A percentile compares a stretch with the other conserved stretches of the same genome.
These are phyloP conservation scores for Thomomys bottae DNA, from an alignment of 2,113 vertebrate species.

Conservation along the genomic window DNA sequence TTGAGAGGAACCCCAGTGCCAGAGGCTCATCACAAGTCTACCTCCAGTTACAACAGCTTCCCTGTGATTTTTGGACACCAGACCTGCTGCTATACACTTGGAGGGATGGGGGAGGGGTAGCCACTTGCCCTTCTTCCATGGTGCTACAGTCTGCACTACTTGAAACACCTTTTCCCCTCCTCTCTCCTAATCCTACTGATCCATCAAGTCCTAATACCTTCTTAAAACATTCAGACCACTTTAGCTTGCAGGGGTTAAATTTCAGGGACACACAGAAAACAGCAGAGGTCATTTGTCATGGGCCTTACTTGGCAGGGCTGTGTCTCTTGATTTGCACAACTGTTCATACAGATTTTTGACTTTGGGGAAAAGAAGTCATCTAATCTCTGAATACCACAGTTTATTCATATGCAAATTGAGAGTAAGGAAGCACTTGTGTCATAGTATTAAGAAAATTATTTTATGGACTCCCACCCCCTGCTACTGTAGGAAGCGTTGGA, in stretches of 20 bases:
- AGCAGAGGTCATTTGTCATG: not conserved
- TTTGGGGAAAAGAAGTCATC: slow-evolving; percentile 9
- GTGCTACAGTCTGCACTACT: not conserved
- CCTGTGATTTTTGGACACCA: not conserved
- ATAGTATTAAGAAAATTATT: not conserved
- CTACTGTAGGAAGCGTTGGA: not conserved
- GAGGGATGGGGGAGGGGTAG: fast-evolving
- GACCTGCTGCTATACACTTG: not conserved
- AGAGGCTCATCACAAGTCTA: not conserved
- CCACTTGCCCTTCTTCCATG: not conserved
- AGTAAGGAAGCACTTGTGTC: not conserved
- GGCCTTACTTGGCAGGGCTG: not conserved
- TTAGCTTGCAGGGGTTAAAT: not conserved
- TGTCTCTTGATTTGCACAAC: not conserved
- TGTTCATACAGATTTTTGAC: slow-evolving; percentile 3
- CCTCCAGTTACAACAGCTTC: not conserved
- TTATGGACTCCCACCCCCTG: too few species aligned
- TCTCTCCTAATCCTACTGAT: not conserved
- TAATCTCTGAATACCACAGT: not conserved
- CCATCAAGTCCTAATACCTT: not conserved
- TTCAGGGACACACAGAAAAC: not conserved
- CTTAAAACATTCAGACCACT: not conserved
- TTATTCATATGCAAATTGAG: slow-evolving; percentile 33
- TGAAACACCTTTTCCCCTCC: not conserved
- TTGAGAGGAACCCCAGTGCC: not conserved